Percentiles rank a stretch among this genome's conserved stretches.
phyloP scores from a whole-genome alignment of 37 sponge, comb jelly and placozoan species.

The Lycopodina hypogea region DNA sequence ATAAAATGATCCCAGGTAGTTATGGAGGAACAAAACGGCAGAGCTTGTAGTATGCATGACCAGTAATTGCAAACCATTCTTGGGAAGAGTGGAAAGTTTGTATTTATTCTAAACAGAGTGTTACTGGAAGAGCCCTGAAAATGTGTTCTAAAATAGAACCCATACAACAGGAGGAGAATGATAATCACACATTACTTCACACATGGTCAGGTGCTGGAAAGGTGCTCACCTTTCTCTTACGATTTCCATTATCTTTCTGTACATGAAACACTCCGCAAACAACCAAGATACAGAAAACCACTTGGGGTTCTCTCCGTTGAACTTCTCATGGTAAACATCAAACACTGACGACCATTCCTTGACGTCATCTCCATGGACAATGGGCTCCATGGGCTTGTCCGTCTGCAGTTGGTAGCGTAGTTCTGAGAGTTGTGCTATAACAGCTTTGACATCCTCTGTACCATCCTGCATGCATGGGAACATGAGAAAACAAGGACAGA shows the following conservation, averaged over 20 bases:
- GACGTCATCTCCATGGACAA: slow-evolving; percentile 60
- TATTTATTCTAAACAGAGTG: no score
- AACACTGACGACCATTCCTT: slow-evolving; percentile 69
- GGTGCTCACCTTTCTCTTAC: slow-evolving; percentile 50
- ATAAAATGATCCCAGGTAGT: no score
- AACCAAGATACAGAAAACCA: slow-evolving; percentile 96
- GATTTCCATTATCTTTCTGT: slow-evolving; percentile 74
- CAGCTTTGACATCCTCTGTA: slow-evolving; percentile 65
- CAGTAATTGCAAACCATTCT: no score
- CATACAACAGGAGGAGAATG: no score
- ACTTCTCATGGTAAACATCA: slow-evolving; percentile 26
- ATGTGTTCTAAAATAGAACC: no score
- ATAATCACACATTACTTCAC: no score
- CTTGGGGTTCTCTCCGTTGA: slow-evolving; percentile 43
- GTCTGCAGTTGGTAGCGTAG: slow-evolving; percentile 87
- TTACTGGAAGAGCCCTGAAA: no score
- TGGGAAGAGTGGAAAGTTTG: no score
- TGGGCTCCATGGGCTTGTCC: slow-evolving; percentile 65
- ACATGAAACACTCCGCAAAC: slow-evolving; percentile 97
- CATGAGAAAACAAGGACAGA: neutral
- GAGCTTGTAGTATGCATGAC: no score
- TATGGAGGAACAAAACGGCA: no score
- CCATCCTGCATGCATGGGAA: slow-evolving; percentile 33
- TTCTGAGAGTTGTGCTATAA: slow-evolving; percentile 71
- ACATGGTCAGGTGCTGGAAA: no score